Base-by-base conservation (phyloP, 2,113 vertebrate species). In the Myotis yumanensis region DNA sequence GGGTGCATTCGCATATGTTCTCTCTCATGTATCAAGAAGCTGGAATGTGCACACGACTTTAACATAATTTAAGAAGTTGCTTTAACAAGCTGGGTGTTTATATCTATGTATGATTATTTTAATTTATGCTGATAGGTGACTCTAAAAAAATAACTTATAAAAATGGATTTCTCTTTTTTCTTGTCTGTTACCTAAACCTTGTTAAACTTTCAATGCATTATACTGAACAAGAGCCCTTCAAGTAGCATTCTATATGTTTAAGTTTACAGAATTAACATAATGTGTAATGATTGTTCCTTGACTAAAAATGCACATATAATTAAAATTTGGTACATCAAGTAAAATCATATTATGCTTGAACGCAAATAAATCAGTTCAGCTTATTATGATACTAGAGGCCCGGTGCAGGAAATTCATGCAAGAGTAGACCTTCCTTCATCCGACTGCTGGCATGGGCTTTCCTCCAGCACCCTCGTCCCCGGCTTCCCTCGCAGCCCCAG, bases 1-100 rank as follows among this genome's bases (percentile, higher is more conserved):
- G 79, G 72, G 84, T 96, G 73, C 43, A 93, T 87, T 93, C 96
- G 54, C 94, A 97, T 93, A 94, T 97, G 94, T 91, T 96, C 95
- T 92, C 69, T 77, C 87, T 91, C 79, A 83, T 96, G 59, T 91
- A 92, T 87, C 73, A 86, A 91, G 79, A 96, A 95, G 35, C 43
- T 89, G n/a, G 66, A 96, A 96, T 77, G 66, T 80, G 30, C 57
- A 75, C 6, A 88, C 73, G 37, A 93, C 86, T 95, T 90, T 69
- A 94, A 90, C 88, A 72, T 28, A 94, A 35, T 89, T 91, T 48
- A 69, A 93, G 28, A 94, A 95, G 73, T 93, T 93, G 6, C 28
- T 83, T 89, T 89, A 82, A 43, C 11, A 89, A 80, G 11, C n/a
- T 89, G 35, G 1, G 12, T 68, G 5, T 87, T 96, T 59, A 80